These are phyloP conservation scores for Drosophila punjabiensis DNA, from an alignment of 1,140 invertebrate genomes.

Conservation along the genomic window DNA sequence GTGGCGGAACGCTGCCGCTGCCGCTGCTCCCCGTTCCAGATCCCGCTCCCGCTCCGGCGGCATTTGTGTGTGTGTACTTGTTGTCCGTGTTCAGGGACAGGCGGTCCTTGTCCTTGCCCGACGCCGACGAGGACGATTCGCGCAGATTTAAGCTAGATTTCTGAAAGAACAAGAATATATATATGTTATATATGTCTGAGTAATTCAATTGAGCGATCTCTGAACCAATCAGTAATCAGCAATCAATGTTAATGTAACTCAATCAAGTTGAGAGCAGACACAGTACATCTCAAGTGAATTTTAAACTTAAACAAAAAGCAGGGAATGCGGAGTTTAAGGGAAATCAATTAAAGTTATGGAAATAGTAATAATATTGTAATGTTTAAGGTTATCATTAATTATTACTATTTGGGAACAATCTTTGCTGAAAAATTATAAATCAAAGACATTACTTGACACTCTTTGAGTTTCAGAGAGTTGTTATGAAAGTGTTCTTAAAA, in stretches of 20 bases:
- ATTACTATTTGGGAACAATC: not conserved
- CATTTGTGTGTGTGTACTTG: conserved; percentile 74
- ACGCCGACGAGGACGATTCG: conserved; percentile 54
- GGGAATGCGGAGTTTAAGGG: not conserved
- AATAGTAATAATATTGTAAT: not conserved
- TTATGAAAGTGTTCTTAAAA: not conserved
- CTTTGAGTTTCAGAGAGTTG: not conserved
- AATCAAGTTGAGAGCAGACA: conserved; percentile 8
- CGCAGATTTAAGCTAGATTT: conserved; percentile 84
- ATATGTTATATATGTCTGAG: not conserved
- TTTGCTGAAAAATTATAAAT: not conserved
- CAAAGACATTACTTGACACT: not conserved
- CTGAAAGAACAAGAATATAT: conserved; percentile 39
- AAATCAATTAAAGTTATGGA: no score
- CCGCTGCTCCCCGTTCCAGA: conserved; percentile 14
- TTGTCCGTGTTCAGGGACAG: conserved; percentile 82
- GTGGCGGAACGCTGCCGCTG: conserved; percentile 46
- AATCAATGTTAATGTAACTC: conserved; percentile 18
- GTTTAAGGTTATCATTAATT: no score
- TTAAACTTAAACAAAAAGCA: no score
- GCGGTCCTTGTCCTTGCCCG: conserved; percentile 74
- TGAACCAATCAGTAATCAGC: conserved; percentile 7
- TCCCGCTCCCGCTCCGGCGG: conserved; percentile 15
- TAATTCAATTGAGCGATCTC: conserved; percentile 11
- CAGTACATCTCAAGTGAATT: not conserved